Base-by-base conservation (phyloP, 2,888 invertebrate species). In the Zaprionus lineosus region DNA sequence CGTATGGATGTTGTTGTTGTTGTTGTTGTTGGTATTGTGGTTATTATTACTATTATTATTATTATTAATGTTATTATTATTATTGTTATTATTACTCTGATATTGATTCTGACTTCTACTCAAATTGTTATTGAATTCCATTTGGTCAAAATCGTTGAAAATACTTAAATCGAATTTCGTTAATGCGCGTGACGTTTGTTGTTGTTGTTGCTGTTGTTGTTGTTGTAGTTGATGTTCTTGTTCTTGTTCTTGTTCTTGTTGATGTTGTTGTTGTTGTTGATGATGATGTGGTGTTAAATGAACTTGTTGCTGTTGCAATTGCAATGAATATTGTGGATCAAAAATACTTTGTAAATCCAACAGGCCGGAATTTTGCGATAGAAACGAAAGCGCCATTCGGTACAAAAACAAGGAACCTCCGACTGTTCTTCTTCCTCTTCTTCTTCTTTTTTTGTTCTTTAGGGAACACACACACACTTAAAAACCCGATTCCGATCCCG, bases 311-410 rank as follows among this genome's bases (percentile, higher is more conserved):
- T 68, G 75, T 44, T 75, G 74, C n/a, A n/a, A n/a, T 65, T 63
- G 73, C 56, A 61, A 57, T 61, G 71, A 63, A 74, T 84, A 86
- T 74, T 81, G 86, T 74, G 90, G 87, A 78, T 90, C 90, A 63
- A 89, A 86, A 64, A 88, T 83, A 56, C 86, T 82, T 85, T 89
- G 88, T 60, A 89, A 79, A 83, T 90, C 90, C 74, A 86, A 81
- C 57, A 86, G 87, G 75, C 78, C 88, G 66, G 88, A 86, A 78
- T 84, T 83, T 69, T 86, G 87, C 51, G 88, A 84, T 76, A 87
- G 74, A 76, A 90, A 81, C 81, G 90, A 88, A 70, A 90, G 88
- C 87, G 90, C 90, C 90, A 90, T 90, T 89, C 90, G 89, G 73
- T 74, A 81, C 11, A 31, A 66, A 56, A 60, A 47, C 62, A 36